A percentile compares a stretch with the other conserved stretches of the same genome.
Conservation (phyloP, 1,140 invertebrate species). For the Hormaphis cornu region DNA sequence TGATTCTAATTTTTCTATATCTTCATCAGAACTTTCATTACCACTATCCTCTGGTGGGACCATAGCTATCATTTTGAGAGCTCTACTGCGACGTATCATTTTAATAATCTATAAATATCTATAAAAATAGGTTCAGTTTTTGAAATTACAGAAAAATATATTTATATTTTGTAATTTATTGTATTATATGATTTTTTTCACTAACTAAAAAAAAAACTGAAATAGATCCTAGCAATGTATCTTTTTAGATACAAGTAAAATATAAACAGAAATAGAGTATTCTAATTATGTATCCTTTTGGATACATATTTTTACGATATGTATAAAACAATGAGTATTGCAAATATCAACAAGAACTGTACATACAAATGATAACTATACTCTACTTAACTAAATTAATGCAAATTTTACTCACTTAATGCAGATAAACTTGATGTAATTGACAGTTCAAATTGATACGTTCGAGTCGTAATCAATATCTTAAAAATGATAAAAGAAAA, state of each 20-base stretch:
- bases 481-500: not conserved
- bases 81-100: not conserved
- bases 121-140: not conserved
- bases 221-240: not conserved
- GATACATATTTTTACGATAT: not conserved
- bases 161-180: not conserved
- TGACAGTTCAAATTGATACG: not conserved
- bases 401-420: not conserved
- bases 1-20: too few relatives aligned
- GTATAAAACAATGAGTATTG: not conserved
- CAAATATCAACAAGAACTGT: not conserved
- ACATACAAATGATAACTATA: not conserved
- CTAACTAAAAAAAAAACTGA: not conserved
- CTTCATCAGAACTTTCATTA: too few relatives aligned
- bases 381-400: not conserved
- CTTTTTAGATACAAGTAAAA: not conserved
- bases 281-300: not conserved
- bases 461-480: not conserved
- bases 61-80: not conserved
- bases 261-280: not conserved
- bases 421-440: not conserved
- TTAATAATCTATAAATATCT: not conserved
- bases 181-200: not conserved
- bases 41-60: too few relatives aligned
- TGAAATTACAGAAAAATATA: not conserved